phyloP scores from a whole-genome alignment of 2,113 vertebrate genomes.

The Ameiurus melas region DNA sequence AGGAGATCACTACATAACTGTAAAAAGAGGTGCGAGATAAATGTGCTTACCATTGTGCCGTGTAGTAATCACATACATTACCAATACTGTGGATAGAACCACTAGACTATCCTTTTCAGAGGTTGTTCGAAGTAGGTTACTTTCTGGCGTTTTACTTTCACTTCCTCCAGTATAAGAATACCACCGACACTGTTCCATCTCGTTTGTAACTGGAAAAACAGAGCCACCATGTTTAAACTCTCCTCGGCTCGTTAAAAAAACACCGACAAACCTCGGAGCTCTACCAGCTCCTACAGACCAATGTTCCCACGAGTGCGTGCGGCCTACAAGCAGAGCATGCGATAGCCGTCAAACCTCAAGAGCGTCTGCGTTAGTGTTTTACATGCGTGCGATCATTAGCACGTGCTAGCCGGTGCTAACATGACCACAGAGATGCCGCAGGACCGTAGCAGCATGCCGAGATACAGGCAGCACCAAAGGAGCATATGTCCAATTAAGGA shows the following conservation, averaged over 20 bases:
- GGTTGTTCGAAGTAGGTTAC: background rate
- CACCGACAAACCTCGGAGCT: constrained; percentile 42
- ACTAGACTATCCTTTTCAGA: background rate
- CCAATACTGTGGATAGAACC: background rate
- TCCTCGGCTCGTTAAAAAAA: constrained; percentile 15
- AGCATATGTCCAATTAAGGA: constrained; percentile 81
- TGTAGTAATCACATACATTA: background rate
- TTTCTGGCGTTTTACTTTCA: background rate
- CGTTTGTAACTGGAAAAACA: background rate
- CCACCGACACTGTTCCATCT: background rate
- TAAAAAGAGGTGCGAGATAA: too few relatives aligned
- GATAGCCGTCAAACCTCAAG: constrained; percentile 7
- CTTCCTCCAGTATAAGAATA: background rate
- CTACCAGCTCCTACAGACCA: constrained; percentile 35
- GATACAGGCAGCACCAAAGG: constrained; percentile 65
- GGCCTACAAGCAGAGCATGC: background rate
- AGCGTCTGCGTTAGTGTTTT: background rate
- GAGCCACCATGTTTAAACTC: background rate
- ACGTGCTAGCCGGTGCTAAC: constrained; percentile 7
- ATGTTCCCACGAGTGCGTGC: constrained; percentile 10
- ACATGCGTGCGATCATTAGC: constrained; percentile 18
- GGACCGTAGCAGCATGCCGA: constrained; percentile 6
- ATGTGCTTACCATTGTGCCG: too few relatives aligned
- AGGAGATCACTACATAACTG: too few relatives aligned
- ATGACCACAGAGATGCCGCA: constrained; percentile 23